phyloP scores from a whole-genome alignment of 2,113 vertebrate species.

The Cynoglossus semilaevis region DNA sequence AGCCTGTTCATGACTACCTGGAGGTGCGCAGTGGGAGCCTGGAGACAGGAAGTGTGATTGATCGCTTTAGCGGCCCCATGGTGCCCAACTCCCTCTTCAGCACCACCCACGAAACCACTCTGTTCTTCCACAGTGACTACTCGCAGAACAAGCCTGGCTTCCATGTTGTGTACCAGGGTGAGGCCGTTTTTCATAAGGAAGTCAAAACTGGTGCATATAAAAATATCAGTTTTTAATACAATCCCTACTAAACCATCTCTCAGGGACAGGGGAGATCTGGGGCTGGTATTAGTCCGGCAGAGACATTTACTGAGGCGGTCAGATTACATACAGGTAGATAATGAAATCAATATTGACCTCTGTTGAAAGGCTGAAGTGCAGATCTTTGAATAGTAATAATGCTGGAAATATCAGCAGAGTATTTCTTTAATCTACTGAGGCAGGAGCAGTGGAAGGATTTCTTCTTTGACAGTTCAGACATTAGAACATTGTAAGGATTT shows the following conservation, averaged over 20 bases:
- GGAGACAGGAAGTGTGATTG: slow-evolving; percentile 88
- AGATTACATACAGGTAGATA: slow-evolving; percentile 11
- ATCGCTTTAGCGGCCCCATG: slow-evolving; percentile 88
- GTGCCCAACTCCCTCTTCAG: slow-evolving; percentile 90
- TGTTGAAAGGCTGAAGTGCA: background rate
- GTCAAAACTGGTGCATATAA: slow-evolving; percentile 1
- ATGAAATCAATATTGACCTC: slow-evolving; percentile 15
- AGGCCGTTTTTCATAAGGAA: slow-evolving; percentile 33
- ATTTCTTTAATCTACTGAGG: background rate
- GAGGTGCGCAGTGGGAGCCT: slow-evolving; percentile 90
- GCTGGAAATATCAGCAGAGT: background rate
- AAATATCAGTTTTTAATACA: slow-evolving; percentile 2
- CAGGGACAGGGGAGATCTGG: background rate
- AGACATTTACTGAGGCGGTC: background rate
- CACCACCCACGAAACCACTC: slow-evolving; percentile 94
- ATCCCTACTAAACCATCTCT: slow-evolving; percentile 6
- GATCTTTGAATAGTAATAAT: slow-evolving; percentile 10
- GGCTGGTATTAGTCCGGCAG: slow-evolving; percentile 2
- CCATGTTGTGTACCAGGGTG: slow-evolving; percentile 92
- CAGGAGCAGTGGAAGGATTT: background rate
- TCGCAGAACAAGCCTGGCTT: slow-evolving; percentile 97
- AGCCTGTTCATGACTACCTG: slow-evolving; percentile 96
- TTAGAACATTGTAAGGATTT: too few species aligned
- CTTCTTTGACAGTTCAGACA: background rate
- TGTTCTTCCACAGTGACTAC: slow-evolving; percentile 97